Evolutionary conservation across 2,113 vertebrate genomes (phyloP), one percentile per base, ranked within the genome.

Genomic region (Caracal caracal): DNA sequence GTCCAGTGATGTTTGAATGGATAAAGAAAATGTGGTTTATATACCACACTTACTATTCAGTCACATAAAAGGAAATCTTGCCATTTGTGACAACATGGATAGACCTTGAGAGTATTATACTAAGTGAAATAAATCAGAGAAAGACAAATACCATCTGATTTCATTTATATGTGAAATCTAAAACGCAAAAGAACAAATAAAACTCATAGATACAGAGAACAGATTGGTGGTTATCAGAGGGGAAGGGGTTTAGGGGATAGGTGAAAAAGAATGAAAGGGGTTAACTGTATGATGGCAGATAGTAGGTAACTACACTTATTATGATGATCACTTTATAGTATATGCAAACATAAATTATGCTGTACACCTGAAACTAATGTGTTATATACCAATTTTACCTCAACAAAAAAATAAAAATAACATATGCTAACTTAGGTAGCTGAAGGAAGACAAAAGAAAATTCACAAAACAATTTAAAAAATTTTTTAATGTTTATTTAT

Each of bases 381-480:
- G 47, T 51, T 78, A 51, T n/a, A 78, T n/a, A 51, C 47, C 47
- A 78, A 51, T 78, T 78, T 78, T 17, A 78, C 30, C 47, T 78
- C 43, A 71, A 78, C 33, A 20, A 78, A 17, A 71, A 85, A 61
- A 47, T 28, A 75, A 90, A 82, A 75, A 89, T 63, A 78, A 68
- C 22, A 56, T 76, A 53, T 49, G 53, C 53, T 86, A 92, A 80
- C 47, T 26, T 87, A 66, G 88, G 22, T 92, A 88, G 65, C 10
- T 90, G 53, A 95, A 66, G 17, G 22, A 70, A 61, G 28, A 81
- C 33, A 53, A 68, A 88, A 82, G 59, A 85, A 86, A 91, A 84
- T 66, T 81, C n/a, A 84, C 30, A 71, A 83, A 47, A 59, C 66
- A 73, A 97, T 40, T 88, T 75, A 9, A 86, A 85, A 92, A 90